These are phyloP conservation scores for Aythya fuligula DNA, from an alignment of 2,797 vertebrate genomes.

Conservation along the genomic window DNA sequence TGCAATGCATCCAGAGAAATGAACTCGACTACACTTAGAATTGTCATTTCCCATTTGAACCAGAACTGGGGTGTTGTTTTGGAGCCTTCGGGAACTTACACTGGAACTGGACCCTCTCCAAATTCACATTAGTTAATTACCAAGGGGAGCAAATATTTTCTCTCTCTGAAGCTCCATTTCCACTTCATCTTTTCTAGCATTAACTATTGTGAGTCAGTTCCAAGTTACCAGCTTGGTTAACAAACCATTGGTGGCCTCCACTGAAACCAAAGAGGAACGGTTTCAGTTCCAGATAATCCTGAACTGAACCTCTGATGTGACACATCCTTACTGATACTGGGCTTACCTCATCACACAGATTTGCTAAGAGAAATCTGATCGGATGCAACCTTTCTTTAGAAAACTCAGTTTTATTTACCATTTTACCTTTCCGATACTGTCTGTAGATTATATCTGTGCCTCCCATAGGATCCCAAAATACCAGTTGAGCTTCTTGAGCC, in stretches of 20 bases:
- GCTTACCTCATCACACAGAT: not conserved
- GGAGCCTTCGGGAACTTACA: not conserved
- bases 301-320: not conserved
- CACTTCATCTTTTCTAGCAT: not conserved
- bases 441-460: not conserved
- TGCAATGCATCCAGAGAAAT: not conserved
- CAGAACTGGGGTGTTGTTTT: not conserved
- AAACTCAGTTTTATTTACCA: not conserved
- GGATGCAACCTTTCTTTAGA: not conserved
- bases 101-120: not conserved
- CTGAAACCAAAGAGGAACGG: slow-evolving; percentile 10
- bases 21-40: not conserved
- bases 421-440: not conserved
- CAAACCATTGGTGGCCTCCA: not conserved
- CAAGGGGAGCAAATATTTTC: not conserved
- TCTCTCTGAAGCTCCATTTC: not conserved
- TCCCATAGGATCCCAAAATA: not conserved
- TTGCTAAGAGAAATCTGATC: not conserved
- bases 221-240: not conserved
- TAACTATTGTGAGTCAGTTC: not conserved
- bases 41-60: not conserved
- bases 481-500: not conserved
- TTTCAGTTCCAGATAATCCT: not conserved
- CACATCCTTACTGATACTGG: not conserved
- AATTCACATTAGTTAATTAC: not conserved